phyloP scores from a whole-genome alignment of 2,797 vertebrate genomes.

The Liparis tanakae region DNA sequence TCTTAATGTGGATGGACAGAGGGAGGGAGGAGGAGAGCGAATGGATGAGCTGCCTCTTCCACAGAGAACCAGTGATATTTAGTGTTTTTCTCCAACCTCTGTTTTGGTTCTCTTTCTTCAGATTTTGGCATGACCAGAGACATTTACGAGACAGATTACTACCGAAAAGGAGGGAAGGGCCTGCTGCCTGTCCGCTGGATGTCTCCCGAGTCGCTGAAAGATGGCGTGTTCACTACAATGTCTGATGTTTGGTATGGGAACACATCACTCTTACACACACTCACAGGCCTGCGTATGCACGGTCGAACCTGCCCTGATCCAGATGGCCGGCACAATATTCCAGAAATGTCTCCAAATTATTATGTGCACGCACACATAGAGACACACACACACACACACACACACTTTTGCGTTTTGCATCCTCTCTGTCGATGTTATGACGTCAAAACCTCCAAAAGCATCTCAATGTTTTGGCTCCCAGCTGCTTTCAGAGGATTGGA shows the following conservation, averaged over 20 bases:
- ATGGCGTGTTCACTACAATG: conserved; percentile 98
- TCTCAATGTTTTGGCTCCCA: conserved; percentile 38
- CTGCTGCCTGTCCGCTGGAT: conserved; percentile 98
- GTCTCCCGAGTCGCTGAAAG: conserved; percentile 98
- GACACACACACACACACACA: too few species aligned
- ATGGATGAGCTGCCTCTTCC: conserved; percentile 54
- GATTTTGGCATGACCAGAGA: conserved; percentile 99
- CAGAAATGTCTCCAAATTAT: conserved; percentile 43
- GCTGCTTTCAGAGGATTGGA: conserved; percentile 15
- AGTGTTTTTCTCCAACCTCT: conserved; percentile 51
- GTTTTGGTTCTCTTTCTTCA: conserved; percentile 66
- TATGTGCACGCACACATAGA: conserved; percentile 19
- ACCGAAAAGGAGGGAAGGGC: conserved; percentile 98
- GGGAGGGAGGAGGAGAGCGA: conserved; percentile 48
- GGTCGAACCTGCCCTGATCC: conserved; percentile 49
- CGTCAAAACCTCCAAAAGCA: conserved; percentile 44
- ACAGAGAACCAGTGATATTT: conserved; percentile 58
- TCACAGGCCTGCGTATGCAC: conserved; percentile 29
- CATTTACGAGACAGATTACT: conserved; percentile 99
- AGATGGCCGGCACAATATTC: conserved; percentile 31
- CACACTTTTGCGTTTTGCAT: conserved; percentile 32
- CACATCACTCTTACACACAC: conserved; percentile 31
- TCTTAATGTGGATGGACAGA: conserved; percentile 59
- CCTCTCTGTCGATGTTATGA: conserved; percentile 4
- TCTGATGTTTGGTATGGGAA: conserved; percentile 96